These are phyloP conservation scores for Burhinus oedicnemus DNA, from an alignment of 2,113 vertebrate species.

Conservation along the genomic window DNA sequence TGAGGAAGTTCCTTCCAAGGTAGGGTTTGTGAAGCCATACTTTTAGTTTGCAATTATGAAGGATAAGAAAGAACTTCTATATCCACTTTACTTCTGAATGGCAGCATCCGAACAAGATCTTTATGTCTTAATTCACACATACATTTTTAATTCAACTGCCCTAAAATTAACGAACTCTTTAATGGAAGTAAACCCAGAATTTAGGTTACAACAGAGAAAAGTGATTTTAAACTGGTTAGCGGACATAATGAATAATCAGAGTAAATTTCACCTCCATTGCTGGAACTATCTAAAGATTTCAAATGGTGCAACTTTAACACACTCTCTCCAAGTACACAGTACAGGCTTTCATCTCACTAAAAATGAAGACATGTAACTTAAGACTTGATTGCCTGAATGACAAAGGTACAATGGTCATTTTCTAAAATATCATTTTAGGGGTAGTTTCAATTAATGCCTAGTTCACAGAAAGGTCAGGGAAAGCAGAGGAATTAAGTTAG, in stretches of 20 bases:
- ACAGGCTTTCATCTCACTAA: background rate
- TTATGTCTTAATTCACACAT: background rate
- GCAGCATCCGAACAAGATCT: background rate
- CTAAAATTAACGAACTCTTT: background rate
- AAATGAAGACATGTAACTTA: background rate
- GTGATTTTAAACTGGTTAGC: background rate
- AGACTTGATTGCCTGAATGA: background rate
- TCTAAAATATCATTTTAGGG: background rate
- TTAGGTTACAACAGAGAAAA: background rate
- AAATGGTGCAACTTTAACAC: background rate
- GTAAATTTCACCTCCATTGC: background rate
- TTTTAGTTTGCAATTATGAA: background rate
- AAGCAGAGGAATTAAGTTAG: background rate
- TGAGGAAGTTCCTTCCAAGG: background rate
- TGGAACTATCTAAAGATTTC: background rate
- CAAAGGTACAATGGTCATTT: background rate
- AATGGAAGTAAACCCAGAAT: background rate
- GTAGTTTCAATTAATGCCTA: background rate
- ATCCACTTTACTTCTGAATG: background rate
- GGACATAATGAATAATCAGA: fast-evolving
- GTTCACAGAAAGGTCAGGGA: background rate
- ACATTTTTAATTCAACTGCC: background rate
- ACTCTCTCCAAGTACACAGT: background rate
- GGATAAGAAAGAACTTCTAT: background rate
- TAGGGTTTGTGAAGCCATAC: background rate